phyloP scores from a whole-genome alignment of 2,113 vertebrate species.

The Amphiprion ocellaris region DNA sequence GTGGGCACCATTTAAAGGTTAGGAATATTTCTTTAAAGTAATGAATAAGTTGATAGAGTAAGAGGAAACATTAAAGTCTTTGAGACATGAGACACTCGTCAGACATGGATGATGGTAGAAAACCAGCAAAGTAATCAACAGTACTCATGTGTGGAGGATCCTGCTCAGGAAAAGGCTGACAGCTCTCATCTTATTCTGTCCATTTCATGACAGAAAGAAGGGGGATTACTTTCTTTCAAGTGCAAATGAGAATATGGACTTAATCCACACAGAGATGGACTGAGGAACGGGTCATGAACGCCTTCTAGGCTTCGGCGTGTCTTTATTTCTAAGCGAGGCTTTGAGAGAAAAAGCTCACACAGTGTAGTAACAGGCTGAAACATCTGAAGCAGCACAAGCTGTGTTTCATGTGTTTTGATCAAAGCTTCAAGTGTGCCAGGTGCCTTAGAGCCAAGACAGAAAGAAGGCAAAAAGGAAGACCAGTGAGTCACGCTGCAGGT shows the following conservation, averaged over 20 bases:
- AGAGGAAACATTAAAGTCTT: constrained; percentile 33
- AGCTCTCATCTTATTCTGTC: constrained; percentile 57
- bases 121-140: constrained; percentile 38
- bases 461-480: constrained; percentile 10
- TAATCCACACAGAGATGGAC: constrained; percentile 69
- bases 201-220: constrained; percentile 46
- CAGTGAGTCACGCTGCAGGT: constrained; percentile 34
- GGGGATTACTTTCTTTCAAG: constrained; percentile 74
- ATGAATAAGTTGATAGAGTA: constrained; percentile 6
- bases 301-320: constrained; percentile 35
- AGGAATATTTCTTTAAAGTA: background rate
- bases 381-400: constrained; percentile 30
- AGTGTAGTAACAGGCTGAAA: constrained; percentile 6
- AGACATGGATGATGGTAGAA: constrained; percentile 30
- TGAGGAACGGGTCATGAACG: constrained; percentile 48
- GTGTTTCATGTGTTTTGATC: constrained; percentile 43
- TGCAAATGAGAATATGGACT: constrained; percentile 74
- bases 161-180: constrained; percentile 58
- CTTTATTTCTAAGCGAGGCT: constrained; percentile 48
- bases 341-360: constrained; percentile 20
- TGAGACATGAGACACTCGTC: background rate
- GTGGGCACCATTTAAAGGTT: background rate
- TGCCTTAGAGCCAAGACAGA: constrained; percentile 21
- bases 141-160: constrained; percentile 45
- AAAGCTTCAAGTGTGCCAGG: constrained; percentile 45